phyloP scores from a whole-genome alignment of 2,888 invertebrate species.

The Scotopteryx bipunctaria region DNA sequence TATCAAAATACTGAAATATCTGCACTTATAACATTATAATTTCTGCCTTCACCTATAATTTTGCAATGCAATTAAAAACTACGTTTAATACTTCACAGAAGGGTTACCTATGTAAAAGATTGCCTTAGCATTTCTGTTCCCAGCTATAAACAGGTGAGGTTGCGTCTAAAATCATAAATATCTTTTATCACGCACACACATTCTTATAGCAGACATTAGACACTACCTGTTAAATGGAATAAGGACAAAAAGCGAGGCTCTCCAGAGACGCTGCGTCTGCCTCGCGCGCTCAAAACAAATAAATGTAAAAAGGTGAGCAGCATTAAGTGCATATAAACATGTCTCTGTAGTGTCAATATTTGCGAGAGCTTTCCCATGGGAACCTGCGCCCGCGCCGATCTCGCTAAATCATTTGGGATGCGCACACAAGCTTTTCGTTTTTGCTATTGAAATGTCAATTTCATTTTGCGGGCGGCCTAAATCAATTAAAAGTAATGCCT shows the following conservation, averaged over 20 bases:
- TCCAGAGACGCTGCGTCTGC: conserved; percentile 72
- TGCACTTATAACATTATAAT: too few relatives aligned
- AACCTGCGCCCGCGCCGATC: conserved; percentile 56
- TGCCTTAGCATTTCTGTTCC: conserved; percentile 4
- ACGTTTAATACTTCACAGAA: conserved; percentile 1
- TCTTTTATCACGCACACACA: conserved; percentile 51
- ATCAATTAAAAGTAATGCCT: conserved; percentile 59
- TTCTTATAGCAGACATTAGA: conserved; percentile 66
- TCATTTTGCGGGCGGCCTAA: conserved; percentile 55
- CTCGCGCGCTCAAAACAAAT: conserved; percentile 73
- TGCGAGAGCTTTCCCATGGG: conserved; percentile 80
- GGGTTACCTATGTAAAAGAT: conserved; percentile 1
- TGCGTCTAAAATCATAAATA: conserved; percentile 27
- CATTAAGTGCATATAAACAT: conserved; percentile 84
- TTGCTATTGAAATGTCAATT: conserved; percentile 79
- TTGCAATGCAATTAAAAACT: conserved; percentile 10
- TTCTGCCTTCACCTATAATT: too few relatives aligned
- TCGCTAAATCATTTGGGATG: conserved; percentile 74
- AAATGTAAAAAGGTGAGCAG: conserved; percentile 79
- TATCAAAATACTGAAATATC: too few relatives aligned
- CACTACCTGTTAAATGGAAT: conserved; percentile 76
- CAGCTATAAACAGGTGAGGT: conserved; percentile 13
- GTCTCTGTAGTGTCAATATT: conserved; percentile 82
- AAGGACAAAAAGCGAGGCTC: conserved; percentile 73
- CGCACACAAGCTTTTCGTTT: conserved; percentile 65